Conservation (phyloP, 2,888 invertebrate genomes). For the Drosophila silvestris region DNA sequence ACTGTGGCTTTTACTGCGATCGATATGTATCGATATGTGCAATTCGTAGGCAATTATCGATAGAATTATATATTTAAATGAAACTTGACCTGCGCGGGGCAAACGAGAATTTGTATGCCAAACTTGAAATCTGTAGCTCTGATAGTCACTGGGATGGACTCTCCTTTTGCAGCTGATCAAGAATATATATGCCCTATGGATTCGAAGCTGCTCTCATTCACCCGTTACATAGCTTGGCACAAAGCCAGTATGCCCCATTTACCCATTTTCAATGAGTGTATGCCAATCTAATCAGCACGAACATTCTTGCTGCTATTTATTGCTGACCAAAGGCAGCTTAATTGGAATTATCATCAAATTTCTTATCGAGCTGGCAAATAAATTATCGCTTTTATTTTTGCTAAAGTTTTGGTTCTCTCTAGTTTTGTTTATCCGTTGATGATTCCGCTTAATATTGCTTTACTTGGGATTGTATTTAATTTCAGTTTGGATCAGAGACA, state of each 20-base stretch:
- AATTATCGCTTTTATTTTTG: slow-evolving; percentile 26
- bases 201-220: neutral
- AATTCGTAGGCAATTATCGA: neutral
- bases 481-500: slow-evolving; percentile 3
- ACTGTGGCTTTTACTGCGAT: too few relatives aligned
- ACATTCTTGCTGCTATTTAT: slow-evolving; percentile 40
- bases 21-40: too few relatives aligned
- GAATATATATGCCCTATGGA: neutral
- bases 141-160: neutral
- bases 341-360: slow-evolving; percentile 27
- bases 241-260: neutral
- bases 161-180: neutral
- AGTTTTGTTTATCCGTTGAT: slow-evolving; percentile 8
- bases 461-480: neutral
- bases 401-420: neutral
- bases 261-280: neutral
- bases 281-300: slow-evolving; percentile 65
- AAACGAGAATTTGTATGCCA: too few relatives aligned
- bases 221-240: neutral
- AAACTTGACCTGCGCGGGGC: too few relatives aligned
- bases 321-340: slow-evolving; percentile 21
- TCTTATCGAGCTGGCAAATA: slow-evolving; percentile 11
- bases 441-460: neutral
- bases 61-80: too few relatives aligned
- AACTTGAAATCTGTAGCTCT: too few relatives aligned